Percentiles rank a stretch among this genome's conserved stretches.
Conservation (phyloP, 2,113 vertebrate species). For the Nycticryphes semicollaris region DNA sequence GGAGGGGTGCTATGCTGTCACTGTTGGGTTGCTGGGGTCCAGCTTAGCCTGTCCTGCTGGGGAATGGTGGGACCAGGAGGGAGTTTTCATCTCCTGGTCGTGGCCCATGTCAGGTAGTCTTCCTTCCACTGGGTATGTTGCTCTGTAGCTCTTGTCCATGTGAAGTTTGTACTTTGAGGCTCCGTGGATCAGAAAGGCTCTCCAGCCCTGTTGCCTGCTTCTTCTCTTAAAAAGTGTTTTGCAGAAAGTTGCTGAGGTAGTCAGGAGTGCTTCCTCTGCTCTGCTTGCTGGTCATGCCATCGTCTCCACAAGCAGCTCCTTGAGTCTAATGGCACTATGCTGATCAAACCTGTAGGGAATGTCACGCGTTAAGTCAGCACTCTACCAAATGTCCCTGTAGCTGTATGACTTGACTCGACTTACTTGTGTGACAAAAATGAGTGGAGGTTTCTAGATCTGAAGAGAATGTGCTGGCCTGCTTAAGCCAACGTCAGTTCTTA, state of each 20-base stretch:
- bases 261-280: not conserved
- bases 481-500: not conserved
- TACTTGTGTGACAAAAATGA: not conserved
- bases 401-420: not conserved
- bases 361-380: not conserved
- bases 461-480: not conserved
- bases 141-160: not conserved
- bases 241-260: not conserved
- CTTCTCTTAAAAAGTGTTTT: not conserved
- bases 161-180: not conserved
- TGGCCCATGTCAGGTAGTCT: not conserved
- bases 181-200: not conserved
- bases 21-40: not conserved
- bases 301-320: not conserved
- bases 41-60: not conserved
- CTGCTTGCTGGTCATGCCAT: not conserved
- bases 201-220: fast-evolving
- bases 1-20: not conserved
- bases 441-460: not conserved
- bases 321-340: not conserved
- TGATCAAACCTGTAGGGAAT: not conserved
- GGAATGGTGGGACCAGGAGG: not conserved
- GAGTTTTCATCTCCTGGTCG: not conserved
- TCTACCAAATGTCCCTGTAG: not conserved
- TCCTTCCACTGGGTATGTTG: not conserved